Percentiles rank a stretch among this genome's conserved stretches.
These are phyloP conservation scores for Malurus alboscapulatus DNA, from an alignment of 2,113 vertebrate genomes.

Conservation along the genomic window DNA sequence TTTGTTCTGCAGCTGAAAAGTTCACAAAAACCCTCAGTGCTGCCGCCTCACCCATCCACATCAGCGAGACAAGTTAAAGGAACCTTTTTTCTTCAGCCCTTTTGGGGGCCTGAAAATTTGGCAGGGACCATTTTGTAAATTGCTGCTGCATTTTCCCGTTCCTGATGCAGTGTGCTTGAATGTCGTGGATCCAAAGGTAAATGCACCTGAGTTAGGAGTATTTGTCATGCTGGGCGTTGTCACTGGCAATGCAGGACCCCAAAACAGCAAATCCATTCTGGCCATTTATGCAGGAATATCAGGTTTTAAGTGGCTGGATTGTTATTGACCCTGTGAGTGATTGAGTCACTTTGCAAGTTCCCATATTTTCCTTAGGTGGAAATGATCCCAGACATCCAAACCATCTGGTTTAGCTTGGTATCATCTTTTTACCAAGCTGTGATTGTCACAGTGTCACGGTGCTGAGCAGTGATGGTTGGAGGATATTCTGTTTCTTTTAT, in stretches of 20 bases:
- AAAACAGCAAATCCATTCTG: neutral
- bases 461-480: neutral
- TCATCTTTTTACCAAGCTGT: neutral
- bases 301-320: neutral
- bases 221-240: neutral
- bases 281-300: neutral
- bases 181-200: accelerated
- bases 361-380: neutral
- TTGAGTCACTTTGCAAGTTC: neutral
- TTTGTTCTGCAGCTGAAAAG: neutral
- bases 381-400: neutral
- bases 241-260: neutral
- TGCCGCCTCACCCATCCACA: neutral
- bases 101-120: neutral
- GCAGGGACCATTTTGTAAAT: neutral
- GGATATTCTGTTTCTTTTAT: neutral
- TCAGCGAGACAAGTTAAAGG: neutral
- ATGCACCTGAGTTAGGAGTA: neutral
- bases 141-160: neutral
- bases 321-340: neutral
- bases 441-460: neutral
- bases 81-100: neutral
- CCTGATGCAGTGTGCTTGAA: neutral
- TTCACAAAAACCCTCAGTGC: neutral
- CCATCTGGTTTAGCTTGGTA: neutral